A percentile compares a stretch with the other conserved stretches of the same genome.
phyloP scores from a whole-genome alignment of 2,797 vertebrate species.

The Enteromius unitaeniatus region DNA sequence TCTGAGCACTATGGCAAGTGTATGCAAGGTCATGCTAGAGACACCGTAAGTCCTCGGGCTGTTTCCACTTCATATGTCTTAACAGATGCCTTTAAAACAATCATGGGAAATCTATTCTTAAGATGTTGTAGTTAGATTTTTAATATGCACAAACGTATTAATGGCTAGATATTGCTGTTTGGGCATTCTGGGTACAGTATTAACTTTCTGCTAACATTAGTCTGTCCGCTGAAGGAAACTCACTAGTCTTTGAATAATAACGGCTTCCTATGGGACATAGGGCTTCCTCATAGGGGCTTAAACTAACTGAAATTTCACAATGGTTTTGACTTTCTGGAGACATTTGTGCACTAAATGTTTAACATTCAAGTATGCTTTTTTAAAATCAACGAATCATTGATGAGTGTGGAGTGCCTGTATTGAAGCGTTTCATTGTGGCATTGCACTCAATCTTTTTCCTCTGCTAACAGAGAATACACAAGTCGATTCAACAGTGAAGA shows the following conservation, averaged over 20 bases:
- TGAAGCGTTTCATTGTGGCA: background rate
- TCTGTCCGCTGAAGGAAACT: background rate
- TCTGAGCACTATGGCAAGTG: slow-evolving; percentile 97
- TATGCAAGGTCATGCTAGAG: slow-evolving; percentile 99
- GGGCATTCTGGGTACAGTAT: background rate
- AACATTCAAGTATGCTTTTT: background rate
- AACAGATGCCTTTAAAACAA: background rate
- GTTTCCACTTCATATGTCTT: background rate
- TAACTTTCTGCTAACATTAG: slow-evolving; percentile 3
- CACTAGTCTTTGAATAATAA: background rate
- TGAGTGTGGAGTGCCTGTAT: background rate
- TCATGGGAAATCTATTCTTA: background rate
- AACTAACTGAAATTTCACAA: background rate
- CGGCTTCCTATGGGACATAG: background rate
- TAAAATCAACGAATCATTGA: background rate
- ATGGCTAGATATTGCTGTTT: background rate
- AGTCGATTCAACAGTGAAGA: slow-evolving; percentile 97
- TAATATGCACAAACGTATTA: background rate
- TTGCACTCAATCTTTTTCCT: background rate
- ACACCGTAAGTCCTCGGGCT: slow-evolving; percentile 89
- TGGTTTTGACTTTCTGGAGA: background rate
- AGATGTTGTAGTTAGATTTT: background rate
- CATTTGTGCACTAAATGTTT: background rate
- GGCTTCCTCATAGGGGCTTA: background rate
- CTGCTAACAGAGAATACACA: slow-evolving; percentile 86